Conservation (phyloP, 2,888 invertebrate species). For the Apotomis betuletana region DNA sequence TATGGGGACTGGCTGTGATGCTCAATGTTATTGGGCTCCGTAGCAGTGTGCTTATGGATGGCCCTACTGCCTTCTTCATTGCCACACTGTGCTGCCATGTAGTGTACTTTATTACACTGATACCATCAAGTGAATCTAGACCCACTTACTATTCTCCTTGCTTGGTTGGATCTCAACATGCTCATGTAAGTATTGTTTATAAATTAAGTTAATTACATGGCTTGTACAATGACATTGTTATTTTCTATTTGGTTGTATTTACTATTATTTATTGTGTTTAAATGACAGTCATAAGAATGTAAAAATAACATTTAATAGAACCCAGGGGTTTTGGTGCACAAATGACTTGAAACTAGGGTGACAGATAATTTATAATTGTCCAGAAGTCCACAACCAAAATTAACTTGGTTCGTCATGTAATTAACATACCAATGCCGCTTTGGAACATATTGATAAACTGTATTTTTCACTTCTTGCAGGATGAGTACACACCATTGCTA, state of each 20-base stretch:
- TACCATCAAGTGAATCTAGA: constrained; percentile 84
- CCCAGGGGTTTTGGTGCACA: too few relatives aligned
- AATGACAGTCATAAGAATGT: too few relatives aligned
- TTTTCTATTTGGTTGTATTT: too few relatives aligned
- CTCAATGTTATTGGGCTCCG: constrained; percentile 87
- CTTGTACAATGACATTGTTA: too few relatives aligned
- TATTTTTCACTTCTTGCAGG: constrained; percentile 62
- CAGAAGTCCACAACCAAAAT: too few relatives aligned
- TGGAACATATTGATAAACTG: not conserved
- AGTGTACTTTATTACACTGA: constrained; percentile 87
- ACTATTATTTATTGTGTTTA: too few relatives aligned
- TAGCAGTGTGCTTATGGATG: constrained; percentile 82
- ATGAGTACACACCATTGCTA: constrained; percentile 85
- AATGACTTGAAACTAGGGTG: too few relatives aligned
- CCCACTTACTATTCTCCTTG: constrained; percentile 78
- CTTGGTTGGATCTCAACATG: constrained; percentile 78
- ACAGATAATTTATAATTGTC: too few relatives aligned
- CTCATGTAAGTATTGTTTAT: constrained; percentile 71
- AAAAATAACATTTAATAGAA: too few relatives aligned
- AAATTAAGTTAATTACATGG: not conserved
- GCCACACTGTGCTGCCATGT: constrained; percentile 85
- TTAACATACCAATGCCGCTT: too few relatives aligned
- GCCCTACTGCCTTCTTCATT: constrained; percentile 84
- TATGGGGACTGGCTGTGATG: constrained; percentile 88
- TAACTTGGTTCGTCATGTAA: too few relatives aligned